Conservation (phyloP, 2,888 invertebrate species). For the Drosophila heteroneura region DNA sequence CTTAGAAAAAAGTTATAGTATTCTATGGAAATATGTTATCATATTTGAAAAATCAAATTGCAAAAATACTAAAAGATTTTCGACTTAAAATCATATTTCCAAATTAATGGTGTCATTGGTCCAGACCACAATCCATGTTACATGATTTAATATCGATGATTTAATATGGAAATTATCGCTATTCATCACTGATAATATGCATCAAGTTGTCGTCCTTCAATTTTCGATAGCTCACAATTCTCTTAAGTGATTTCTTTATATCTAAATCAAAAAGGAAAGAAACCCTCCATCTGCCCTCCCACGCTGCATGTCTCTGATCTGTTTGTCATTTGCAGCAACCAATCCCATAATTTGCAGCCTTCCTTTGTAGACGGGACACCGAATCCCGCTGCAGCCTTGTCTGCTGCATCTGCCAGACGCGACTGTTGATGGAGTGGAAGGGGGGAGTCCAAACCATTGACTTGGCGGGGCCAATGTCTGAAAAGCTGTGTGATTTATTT, state of each 20-base stretch:
- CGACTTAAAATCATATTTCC: background rate
- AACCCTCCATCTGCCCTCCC: background rate
- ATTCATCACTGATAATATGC: background rate
- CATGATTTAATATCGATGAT: background rate
- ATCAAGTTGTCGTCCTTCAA: background rate
- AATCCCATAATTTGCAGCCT: constrained; percentile 33
- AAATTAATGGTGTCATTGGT: accelerated
- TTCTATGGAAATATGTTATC: background rate
- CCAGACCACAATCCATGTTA: background rate
- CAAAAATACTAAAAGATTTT: background rate
- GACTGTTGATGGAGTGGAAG: background rate
- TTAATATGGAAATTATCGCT: background rate
- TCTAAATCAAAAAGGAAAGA: background rate
- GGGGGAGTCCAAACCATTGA: constrained; percentile 17
- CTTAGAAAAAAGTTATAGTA: background rate
- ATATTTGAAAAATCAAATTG: background rate
- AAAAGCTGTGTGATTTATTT: constrained; percentile 78
- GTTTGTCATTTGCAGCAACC: constrained; percentile 29
- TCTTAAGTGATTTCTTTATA: background rate
- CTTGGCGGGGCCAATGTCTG: constrained; percentile 70
- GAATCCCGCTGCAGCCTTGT: constrained; percentile 10
- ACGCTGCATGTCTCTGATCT: constrained; percentile 11
- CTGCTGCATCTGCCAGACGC: constrained; percentile 38
- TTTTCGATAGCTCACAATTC: background rate
- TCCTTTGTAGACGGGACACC: constrained; percentile 18